Percentiles rank a stretch among this genome's conserved stretches.
Evolutionary conservation across 2,797 vertebrate species (phyloP).

Genomic region (Cyclopterus lumpus): DNA sequence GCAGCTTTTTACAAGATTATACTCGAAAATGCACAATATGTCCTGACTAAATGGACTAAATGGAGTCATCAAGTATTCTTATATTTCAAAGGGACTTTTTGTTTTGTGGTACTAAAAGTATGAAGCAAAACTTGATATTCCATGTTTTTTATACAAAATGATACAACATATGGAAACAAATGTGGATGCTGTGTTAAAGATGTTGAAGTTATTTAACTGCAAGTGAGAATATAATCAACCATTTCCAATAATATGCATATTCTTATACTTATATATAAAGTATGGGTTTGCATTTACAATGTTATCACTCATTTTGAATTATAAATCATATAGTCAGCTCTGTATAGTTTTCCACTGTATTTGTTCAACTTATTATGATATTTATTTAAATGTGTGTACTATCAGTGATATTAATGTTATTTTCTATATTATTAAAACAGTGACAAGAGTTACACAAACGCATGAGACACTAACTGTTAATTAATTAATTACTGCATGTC

Average conservation of each 20-base stretch:
- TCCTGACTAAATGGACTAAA: background rate
- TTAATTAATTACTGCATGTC: background rate
- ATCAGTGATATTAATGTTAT: background rate
- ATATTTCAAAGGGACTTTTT: background rate
- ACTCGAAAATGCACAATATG: background rate
- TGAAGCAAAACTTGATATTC: background rate
- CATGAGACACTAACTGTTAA: background rate
- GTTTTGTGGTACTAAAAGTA: background rate
- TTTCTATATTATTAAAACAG: background rate
- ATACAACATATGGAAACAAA: background rate
- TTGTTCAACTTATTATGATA: background rate
- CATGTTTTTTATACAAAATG: background rate
- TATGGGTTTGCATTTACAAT: background rate
- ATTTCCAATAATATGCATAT: background rate
- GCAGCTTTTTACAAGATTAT: background rate
- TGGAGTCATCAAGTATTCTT: background rate
- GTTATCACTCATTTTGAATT: background rate
- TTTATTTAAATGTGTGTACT: background rate
- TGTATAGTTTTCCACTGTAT: too few relatives aligned
- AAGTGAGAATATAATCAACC: background rate
- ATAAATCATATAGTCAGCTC: background rate
- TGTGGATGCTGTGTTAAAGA: background rate
- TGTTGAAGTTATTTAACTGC: background rate
- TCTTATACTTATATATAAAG: too few relatives aligned
- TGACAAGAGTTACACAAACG: background rate